Conservation (phyloP, 92 coral and sea anemone genomes). For the Muricea muricata region DNA sequence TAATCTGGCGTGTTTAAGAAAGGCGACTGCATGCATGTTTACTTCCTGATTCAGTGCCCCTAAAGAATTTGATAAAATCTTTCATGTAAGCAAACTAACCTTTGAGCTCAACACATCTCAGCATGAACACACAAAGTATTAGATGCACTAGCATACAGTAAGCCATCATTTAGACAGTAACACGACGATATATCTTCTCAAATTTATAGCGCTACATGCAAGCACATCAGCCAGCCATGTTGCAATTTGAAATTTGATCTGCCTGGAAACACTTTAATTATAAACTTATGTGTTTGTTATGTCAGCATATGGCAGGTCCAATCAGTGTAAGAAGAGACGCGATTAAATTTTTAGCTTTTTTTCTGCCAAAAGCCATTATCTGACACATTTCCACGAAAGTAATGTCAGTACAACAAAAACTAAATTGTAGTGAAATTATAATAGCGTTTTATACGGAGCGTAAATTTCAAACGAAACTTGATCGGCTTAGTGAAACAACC, state of each 20-base stretch:
- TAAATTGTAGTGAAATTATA: too few relatives aligned
- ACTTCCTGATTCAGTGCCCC: conserved; percentile 1
- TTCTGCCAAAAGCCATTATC: too few relatives aligned
- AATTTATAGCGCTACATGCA: background rate
- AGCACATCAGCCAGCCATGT: background rate
- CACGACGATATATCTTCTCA: background rate
- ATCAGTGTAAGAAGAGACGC: too few relatives aligned
- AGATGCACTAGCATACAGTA: background rate
- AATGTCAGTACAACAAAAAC: too few relatives aligned
- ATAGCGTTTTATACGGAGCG: too few relatives aligned
- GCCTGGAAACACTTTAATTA: background rate
- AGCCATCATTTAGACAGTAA: background rate
- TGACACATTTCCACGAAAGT: too few relatives aligned
- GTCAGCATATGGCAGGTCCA: too few relatives aligned
- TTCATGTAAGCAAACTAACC: background rate
- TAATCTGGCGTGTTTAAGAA: background rate
- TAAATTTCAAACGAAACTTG: too few relatives aligned
- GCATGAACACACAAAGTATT: background rate
- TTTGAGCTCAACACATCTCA: background rate
- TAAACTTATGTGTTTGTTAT: background rate
- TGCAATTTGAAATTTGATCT: background rate
- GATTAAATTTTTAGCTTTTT: too few relatives aligned
- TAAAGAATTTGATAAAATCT: too few relatives aligned
- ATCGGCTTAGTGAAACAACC: too few relatives aligned
- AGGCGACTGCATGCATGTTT: background rate